Evolutionary conservation across 1,140 invertebrate genomes (phyloP), one percentile per base, ranked within the genome.

Genomic region (Tenebrio molitor): DNA sequence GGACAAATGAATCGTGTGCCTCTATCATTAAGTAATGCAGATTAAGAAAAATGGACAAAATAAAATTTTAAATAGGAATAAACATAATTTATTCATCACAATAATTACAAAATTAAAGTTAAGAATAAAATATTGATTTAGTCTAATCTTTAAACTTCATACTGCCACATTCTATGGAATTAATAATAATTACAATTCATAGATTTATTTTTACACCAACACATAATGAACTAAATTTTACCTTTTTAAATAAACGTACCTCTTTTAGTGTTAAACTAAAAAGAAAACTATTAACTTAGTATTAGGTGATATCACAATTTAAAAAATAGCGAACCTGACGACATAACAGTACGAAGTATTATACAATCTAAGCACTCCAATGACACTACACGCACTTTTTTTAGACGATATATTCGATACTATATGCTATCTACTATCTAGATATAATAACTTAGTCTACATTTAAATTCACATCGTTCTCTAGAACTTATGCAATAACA

Each of bases 301-400:
- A 42, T 41, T 36, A 65, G 39, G 12, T 66, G 64, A 65, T 66
- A 66, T 66, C 64, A 66, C 64, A 66, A 66, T 42, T 66, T 44
- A 66, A 66, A 58, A 58, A 14, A 53, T 58, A 58, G 50, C 50
- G 23, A 58, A 58, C 23, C 50, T 58, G 50, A 58, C 50, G 50
- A 58, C 50, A 58, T 58, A 74, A 77, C 73, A 78, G 77, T 78
- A 80, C 74, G 74, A 80, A 78, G 78, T 67, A 71, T 76, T 76
- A 72, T 72, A 78, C 77, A 79, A 70, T 79, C 75, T 79, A 81
- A 80, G 77, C 80, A 78, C 78, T 80, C 74, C 80, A 80, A 74
- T 77, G 76, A 81, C 71, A 81, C 81, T 82, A 82, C 80, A 81
- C 79, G 77, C 79, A 78, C 70, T 77, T 78, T 81, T 78, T 78